Evolutionary conservation across 2,888 invertebrate genomes (phyloP).

Genomic region (Nephrotoma guestfalica): DNA sequence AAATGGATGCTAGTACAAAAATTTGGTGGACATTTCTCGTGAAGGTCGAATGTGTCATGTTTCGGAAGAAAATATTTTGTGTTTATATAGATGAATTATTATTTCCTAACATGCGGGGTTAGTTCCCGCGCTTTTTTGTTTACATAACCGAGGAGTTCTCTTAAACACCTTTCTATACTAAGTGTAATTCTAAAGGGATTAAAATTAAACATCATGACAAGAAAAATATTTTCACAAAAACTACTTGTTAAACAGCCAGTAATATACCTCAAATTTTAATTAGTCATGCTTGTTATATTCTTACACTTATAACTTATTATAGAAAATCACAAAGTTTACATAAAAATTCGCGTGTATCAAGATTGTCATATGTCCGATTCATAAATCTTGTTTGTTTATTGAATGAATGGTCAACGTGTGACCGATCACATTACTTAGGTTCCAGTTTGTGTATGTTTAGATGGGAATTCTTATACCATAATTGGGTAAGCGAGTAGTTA

Average conservation of each 20-base stretch:
- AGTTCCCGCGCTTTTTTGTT: background rate
- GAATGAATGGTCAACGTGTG: background rate
- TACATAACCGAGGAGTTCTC: too few relatives aligned
- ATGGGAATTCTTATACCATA: too few relatives aligned
- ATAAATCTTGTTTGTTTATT: background rate
- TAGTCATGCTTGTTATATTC: background rate
- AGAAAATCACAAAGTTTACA: background rate
- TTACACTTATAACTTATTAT: background rate
- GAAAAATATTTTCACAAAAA: background rate
- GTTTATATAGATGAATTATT: background rate
- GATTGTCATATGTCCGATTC: background rate
- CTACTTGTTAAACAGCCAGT: background rate
- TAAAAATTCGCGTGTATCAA: background rate
- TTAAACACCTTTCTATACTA: too few relatives aligned
- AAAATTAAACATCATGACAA: background rate
- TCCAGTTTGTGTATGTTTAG: too few relatives aligned
- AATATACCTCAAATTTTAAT: background rate
- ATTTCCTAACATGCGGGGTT: background rate
- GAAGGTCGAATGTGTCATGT: background rate
- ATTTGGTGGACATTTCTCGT: background rate
- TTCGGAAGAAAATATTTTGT: background rate
- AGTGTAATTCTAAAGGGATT: background rate
- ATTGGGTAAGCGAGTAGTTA: too few relatives aligned
- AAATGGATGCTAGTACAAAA: background rate
- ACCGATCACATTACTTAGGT: too few relatives aligned